A percentile compares a stretch with the other conserved stretches of the same genome.
Conservation (phyloP, 2,113 vertebrate species). For the Ahaetulla prasina region DNA sequence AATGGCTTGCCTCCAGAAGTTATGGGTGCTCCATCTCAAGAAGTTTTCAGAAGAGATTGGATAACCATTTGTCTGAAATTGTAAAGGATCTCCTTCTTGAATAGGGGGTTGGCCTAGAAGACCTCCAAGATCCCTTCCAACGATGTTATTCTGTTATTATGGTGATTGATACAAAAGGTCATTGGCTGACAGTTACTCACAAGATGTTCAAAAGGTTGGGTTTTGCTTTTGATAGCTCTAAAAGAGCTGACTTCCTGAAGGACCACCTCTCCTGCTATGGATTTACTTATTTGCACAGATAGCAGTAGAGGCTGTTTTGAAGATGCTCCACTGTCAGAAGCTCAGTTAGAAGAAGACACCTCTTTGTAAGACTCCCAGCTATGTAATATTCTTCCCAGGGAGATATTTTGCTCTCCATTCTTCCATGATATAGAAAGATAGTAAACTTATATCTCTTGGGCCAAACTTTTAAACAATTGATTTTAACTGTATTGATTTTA, state of each 20-base stretch:
- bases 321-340: background rate
- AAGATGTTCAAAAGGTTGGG: background rate
- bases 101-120: background rate
- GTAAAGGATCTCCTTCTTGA: background rate
- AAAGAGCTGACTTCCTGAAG: background rate
- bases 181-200: background rate
- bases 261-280: background rate
- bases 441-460: background rate
- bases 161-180: background rate
- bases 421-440: background rate
- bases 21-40: background rate
- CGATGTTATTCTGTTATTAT: background rate
- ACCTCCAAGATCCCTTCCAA: background rate
- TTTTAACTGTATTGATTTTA: background rate
- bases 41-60: background rate
- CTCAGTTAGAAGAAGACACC: background rate
- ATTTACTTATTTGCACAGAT: background rate
- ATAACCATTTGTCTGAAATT: background rate
- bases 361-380: background rate
- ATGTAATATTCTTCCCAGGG: background rate
- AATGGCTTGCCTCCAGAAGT: background rate
- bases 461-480: background rate
- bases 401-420: background rate
- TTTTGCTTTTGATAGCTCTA: background rate
- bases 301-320: background rate